Base-by-base conservation (phyloP, 2,113 vertebrate genomes). In the Condylura cristata region DNA sequence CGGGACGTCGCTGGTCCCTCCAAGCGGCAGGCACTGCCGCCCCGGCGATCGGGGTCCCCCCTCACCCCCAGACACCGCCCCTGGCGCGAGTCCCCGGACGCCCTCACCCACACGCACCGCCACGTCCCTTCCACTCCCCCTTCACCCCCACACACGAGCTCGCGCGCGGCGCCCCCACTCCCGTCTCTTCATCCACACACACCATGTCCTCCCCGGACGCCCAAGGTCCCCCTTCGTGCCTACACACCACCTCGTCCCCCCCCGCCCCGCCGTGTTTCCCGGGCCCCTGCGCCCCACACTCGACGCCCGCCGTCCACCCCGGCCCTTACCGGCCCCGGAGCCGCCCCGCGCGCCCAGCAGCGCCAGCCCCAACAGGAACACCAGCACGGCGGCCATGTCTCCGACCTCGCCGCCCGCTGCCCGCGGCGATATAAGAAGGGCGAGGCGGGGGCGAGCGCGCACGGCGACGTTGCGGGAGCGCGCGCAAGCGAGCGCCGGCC, bases 241-340 rank as follows among this genome's bases (percentile, higher is more conserved):
- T 5, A 34, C 32, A 66, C 65, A 12, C 66, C 37, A n/a, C 66
- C 37, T 39, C 66, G 20, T 24, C 4, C 12, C 26, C 58, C 60
- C 60, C 10, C 60, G n/a, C 60, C 60, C 60, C 60, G 26, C 26
- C 60, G 26, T 9, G 60, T 6, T 22, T 51, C 74, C 16, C 3
- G 58, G 26, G 4, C 63, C 30, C 46, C 20, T 14, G 10, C 4
- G 14, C 65, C 16, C 65, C 17, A 18, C 65, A 18, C 58, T 26
- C 14, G 53, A 56, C 60, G 56, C 63, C 66, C 1, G 34, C 22
- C 60, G 28, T 14, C 41, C n/a, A 24, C 7, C 41, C 3, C 14
- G 6, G 9, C 51, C 5, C 93, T 95, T 87, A 98, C 97, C 96
- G 32, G 97, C 93, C 24, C 76, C 96, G 3, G 63, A 87, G 79